Percentiles rank a stretch among this genome's conserved stretches.
These are phyloP conservation scores for Falco novaeseelandiae DNA, from an alignment of 2,797 vertebrate species.

Conservation along the genomic window DNA sequence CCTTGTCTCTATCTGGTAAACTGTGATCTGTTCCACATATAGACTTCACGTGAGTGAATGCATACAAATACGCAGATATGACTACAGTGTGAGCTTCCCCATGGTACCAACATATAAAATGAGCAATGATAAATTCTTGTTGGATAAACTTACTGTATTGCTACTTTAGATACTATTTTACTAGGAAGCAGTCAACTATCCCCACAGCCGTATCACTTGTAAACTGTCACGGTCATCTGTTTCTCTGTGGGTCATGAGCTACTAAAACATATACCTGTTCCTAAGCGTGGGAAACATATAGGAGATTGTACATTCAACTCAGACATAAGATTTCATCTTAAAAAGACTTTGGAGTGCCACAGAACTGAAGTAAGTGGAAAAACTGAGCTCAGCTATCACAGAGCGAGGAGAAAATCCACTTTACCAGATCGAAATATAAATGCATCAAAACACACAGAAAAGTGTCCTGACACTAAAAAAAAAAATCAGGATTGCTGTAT, in stretches of 20 bases:
- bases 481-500: background rate
- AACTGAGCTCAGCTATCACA: background rate
- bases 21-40: background rate
- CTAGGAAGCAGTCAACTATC: background rate
- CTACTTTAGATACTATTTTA: background rate
- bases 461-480: background rate
- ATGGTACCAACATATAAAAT: background rate
- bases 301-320: background rate
- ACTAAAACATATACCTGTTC: background rate
- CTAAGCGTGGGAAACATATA: background rate
- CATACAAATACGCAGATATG: background rate
- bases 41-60: background rate
- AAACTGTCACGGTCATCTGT: background rate
- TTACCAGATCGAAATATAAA: background rate
- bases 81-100: background rate
- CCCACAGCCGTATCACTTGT: background rate
- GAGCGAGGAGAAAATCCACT: background rate
- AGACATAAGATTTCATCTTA: conserved; percentile 4
- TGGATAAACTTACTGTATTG: background rate
- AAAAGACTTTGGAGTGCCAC: background rate
- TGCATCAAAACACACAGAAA: background rate
- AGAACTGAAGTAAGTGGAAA: conserved; percentile 3
- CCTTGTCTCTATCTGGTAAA: background rate
- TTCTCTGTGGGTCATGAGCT: background rate
- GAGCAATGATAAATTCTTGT: background rate